A percentile compares a stretch with the other conserved stretches of the same genome.
Evolutionary conservation across 2,888 invertebrate species (phyloP).

Genomic region (Pseudanteris insignis): DNA sequence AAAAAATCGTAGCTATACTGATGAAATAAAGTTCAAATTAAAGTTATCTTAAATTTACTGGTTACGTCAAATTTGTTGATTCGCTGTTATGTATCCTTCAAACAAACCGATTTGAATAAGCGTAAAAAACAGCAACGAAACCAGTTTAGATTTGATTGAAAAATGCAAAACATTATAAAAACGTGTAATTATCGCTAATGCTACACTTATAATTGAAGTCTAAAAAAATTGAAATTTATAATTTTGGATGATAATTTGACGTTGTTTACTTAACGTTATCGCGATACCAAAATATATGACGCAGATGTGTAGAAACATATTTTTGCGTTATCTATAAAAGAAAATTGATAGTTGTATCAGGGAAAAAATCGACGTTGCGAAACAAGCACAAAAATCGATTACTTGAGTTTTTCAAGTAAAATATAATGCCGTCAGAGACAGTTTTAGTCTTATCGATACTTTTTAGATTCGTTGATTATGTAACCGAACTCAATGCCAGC

Average conservation of each 20-base stretch:
- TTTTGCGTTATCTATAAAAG: conserved; percentile 43
- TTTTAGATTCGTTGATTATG: conserved; percentile 44
- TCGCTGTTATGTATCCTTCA: conserved; percentile 2
- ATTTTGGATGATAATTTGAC: too few species aligned
- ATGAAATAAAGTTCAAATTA: conserved; percentile 39
- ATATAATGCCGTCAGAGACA: conserved; percentile 41
- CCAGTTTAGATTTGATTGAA: too few species aligned
- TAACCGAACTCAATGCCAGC: conserved; percentile 42
- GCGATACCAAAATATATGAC: conserved; percentile 42
- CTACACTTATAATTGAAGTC: too few species aligned
- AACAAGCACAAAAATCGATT: conserved; percentile 46
- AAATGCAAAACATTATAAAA: too few species aligned
- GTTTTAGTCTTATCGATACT: conserved; percentile 41
- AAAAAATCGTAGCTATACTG: conserved; percentile 40
- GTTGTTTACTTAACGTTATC: conserved; percentile 28
- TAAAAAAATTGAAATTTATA: too few species aligned
- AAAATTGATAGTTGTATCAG: conserved; percentile 44
- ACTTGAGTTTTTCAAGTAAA: conserved; percentile 40
- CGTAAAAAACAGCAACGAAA: too few species aligned
- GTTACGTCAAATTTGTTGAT: conserved; percentile 36
- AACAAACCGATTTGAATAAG: neutral
- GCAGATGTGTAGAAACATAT: conserved; percentile 39
- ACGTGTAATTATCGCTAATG: too few species aligned
- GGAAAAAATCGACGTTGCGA: conserved; percentile 42
- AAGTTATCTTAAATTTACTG: conserved; percentile 36